Evolutionary conservation across 1,140 invertebrate genomes (phyloP).

Genomic region (Drosophila ohnishii): DNA sequence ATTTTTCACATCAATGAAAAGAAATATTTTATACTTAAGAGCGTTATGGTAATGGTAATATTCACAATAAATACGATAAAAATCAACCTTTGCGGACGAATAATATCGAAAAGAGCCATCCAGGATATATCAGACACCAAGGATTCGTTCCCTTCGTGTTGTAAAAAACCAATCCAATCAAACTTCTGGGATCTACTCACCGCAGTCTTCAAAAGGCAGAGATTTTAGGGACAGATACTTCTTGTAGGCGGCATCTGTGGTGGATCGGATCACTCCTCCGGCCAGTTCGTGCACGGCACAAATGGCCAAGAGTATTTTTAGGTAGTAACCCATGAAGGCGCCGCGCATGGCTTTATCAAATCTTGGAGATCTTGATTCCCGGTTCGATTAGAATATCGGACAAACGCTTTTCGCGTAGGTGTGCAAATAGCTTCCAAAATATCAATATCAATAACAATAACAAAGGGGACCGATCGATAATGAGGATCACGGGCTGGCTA

Average conservation of each 20-base stretch:
- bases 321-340: constrained; percentile 53
- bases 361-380: constrained; percentile 32
- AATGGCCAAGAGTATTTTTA: constrained; percentile 63
- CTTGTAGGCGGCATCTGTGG: constrained; percentile 56
- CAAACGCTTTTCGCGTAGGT: constrained; percentile 38
- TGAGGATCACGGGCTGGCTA: constrained; percentile 33
- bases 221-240: constrained; percentile 55
- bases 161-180: background rate
- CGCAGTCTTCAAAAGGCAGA: constrained; percentile 70
- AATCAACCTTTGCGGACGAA: no score
- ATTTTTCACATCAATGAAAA: background rate
- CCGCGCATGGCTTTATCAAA: constrained; percentile 66
- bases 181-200: constrained; percentile 43
- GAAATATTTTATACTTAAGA: no score
- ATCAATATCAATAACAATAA: constrained; percentile 62
- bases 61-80: no score
- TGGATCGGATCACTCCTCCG: constrained; percentile 30
- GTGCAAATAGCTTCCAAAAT: constrained; percentile 34
- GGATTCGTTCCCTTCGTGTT: background rate
- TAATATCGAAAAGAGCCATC: background rate
- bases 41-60: no score
- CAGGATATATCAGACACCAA: background rate
- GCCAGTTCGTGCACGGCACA: constrained; percentile 33
- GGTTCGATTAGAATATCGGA: constrained; percentile 60
- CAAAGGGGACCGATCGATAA: constrained; percentile 55